Evolutionary conservation across 1,140 invertebrate genomes (phyloP), one percentile per base, ranked within the genome.

Genomic region (Hesperophylax magnus): DNA sequence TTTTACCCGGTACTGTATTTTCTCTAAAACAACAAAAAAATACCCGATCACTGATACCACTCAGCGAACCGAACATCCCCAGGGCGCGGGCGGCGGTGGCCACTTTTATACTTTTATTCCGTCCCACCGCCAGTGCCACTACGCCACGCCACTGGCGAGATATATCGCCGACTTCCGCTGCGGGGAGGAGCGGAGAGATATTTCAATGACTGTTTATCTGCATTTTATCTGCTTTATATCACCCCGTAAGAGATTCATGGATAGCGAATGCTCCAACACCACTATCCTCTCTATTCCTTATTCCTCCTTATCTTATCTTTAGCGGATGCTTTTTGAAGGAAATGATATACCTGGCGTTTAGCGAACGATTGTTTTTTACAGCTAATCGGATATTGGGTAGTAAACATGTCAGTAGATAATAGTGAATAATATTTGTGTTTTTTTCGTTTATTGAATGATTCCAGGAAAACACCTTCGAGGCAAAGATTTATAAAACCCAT

Each of bases 141-240:
- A 47, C 39, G 39, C 39, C 11, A 47, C 39, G 11, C 39, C 39
- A 47, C 31, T 67, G 63, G 63, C 17, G 65, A 77, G 69, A 82
- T 77, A 82, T 82, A 82, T 79, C 20, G 58, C 74, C 65, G 56
- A 54, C 75, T 82, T 82, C 81, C 81, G 77, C 31, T 31, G 15
- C 54, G 20, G 39, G 77, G 77, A 75, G 81, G 77, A 65, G 81
- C 22, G 52, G 47, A 63, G 20, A 31, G 80, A 77, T 81, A 74
- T 67, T 77, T 80, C 81, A 77, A 82, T 82, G 78, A 82, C 82
- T 83, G 79, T 83, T 83, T 83, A 83, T 83, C 78, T 81, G 74
- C 34, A 77, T 75, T 82, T 82, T 82, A 82, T 82, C 81, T 82
- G 47, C 20, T 69, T 67, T 79, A 71, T 79, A 79, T 79, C 71